Conservation (phyloP, 30 jellyfish, hydroid and myxozoan species). For the Chrysaora quinquecirrha region DNA sequence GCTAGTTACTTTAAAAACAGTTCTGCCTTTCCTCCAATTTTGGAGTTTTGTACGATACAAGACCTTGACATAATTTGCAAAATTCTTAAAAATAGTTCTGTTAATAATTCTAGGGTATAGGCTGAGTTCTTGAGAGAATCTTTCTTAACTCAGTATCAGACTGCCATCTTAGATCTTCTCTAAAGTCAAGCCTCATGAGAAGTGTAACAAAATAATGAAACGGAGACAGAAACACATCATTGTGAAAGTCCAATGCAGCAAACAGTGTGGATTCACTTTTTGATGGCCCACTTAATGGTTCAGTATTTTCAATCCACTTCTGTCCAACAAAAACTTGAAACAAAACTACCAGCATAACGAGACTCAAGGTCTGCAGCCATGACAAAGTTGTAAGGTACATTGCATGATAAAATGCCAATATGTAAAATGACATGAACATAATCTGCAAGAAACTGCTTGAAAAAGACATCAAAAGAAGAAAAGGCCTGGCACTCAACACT, state of each 20-base stretch:
- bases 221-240: slow-evolving; percentile 67
- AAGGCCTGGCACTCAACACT: too few species aligned
- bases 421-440: slow-evolving; percentile 45
- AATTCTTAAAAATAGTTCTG: too few species aligned
- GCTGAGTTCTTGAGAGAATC: slow-evolving; percentile 66
- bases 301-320: slow-evolving; percentile 78
- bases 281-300: slow-evolving; percentile 69
- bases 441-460: too few species aligned
- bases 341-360: slow-evolving; percentile 45
- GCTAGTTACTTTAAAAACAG: too few species aligned
- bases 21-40: too few species aligned
- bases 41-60: too few species aligned
- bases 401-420: slow-evolving; percentile 65
- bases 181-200: slow-evolving; percentile 59
- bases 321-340: slow-evolving; percentile 78
- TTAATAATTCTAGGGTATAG: too few species aligned
- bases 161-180: slow-evolving; percentile 70
- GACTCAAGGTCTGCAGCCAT: slow-evolving; percentile 64
- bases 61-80: too few species aligned
- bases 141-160: slow-evolving; percentile 75
- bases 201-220: slow-evolving; percentile 68
- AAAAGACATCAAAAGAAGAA: too few species aligned
- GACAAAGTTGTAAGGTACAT: slow-evolving; percentile 55
- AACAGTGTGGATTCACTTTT: slow-evolving; percentile 60
- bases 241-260: slow-evolving; percentile 56